Conservation (phyloP, 1,140 invertebrate genomes). For the Chironomus tepperi region DNA sequence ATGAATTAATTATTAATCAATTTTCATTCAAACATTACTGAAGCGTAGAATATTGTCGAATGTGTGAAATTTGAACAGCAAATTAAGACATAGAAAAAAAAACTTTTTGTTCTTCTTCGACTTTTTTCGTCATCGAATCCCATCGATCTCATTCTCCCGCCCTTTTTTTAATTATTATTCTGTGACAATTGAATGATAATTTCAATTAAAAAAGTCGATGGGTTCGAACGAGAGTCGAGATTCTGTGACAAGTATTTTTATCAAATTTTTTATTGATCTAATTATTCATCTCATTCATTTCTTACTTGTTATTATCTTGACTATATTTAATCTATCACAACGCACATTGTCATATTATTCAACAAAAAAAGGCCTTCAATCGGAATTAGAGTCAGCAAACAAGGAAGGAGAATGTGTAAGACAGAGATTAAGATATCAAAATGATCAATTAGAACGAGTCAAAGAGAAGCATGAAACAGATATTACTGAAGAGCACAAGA, state of each 20-base stretch:
- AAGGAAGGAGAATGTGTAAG: constrained; percentile 47
- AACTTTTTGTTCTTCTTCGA: too few species aligned
- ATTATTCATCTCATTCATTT: neutral
- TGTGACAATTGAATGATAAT: neutral
- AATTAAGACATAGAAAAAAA: neutral
- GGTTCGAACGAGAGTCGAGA: constrained; percentile 2
- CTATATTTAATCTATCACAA: neutral
- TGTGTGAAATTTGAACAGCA: neutral
- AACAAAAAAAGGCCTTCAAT: constrained; percentile 42
- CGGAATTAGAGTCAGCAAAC: constrained; percentile 46
- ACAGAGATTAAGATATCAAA: constrained; percentile 44
- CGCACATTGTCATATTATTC: neutral
- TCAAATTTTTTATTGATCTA: neutral
- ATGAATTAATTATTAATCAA: constrained; percentile 17
- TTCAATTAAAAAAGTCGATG: neutral
- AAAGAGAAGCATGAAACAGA: constrained; percentile 44
- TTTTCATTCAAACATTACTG: neutral
- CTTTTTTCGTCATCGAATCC: too few species aligned
- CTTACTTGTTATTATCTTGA: constrained; percentile 9
- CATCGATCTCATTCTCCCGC: too few species aligned
- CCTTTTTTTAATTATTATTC: neutral
- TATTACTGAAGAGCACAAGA: constrained; percentile 42
- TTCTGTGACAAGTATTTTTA: neutral
- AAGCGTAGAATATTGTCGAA: neutral
- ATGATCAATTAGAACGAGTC: constrained; percentile 44